Evolutionary conservation across 64 coral and sea anemone species (phyloP).

Genomic region (Montipora cactus): DNA sequence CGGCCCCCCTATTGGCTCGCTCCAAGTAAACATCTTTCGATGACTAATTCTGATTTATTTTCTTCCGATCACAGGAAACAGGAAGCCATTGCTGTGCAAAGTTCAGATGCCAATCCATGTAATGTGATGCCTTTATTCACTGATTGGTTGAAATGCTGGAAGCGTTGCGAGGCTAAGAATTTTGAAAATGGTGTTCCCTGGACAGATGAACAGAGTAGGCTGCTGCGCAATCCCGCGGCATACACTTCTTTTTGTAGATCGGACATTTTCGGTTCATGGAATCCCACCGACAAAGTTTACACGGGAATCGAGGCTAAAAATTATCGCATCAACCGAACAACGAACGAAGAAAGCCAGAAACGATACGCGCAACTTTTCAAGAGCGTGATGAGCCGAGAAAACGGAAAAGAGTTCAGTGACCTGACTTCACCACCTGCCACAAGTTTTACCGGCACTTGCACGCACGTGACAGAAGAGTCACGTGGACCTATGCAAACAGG

Average conservation of each 20-base stretch:
- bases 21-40: too few species aligned
- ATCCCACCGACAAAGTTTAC: conserved; percentile 43
- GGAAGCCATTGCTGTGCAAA: neutral
- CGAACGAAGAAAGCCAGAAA: conserved; percentile 5
- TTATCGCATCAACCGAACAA: neutral
- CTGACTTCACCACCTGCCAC: neutral
- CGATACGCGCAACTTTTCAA: conserved; percentile 27
- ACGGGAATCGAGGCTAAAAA: conserved; percentile 10
- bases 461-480: conserved; percentile 4
- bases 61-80: conserved; percentile 2
- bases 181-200: conserved; percentile 56
- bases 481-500: neutral
- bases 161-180: conserved; percentile 27
- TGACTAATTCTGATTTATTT: neutral
- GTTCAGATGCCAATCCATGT: neutral
- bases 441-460: conserved; percentile 53
- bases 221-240: conserved; percentile 8
- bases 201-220: conserved; percentile 45
- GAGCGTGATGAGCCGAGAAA: neutral
- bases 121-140: conserved; percentile 55
- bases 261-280: conserved; percentile 66
- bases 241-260: conserved; percentile 67
- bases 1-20: too few species aligned
- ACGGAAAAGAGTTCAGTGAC: neutral
- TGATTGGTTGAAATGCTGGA: conserved; percentile 62